A percentile compares a stretch with the other conserved stretches of the same genome.
phyloP scores from a whole-genome alignment of 2,797 vertebrate genomes.

The Oceanodroma leucorhoa region DNA sequence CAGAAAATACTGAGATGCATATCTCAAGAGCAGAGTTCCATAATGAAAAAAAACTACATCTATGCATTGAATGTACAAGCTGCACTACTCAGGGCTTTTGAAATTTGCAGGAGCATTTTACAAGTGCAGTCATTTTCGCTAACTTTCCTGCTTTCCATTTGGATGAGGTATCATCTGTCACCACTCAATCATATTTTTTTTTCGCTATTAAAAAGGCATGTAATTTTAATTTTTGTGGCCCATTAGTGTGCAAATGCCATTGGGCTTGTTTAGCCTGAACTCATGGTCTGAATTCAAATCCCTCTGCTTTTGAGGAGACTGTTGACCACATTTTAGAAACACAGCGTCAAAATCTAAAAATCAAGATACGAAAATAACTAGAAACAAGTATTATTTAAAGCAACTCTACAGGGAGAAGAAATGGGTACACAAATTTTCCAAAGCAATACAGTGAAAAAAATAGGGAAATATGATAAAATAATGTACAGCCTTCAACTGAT shows the following conservation, averaged over 20 bases:
- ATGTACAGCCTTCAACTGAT: background rate
- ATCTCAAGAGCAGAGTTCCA: background rate
- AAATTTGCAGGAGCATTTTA: background rate
- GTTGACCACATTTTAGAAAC: background rate
- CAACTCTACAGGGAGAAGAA: background rate
- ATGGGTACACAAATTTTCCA: background rate
- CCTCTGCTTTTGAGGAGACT: background rate
- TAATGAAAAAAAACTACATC: background rate
- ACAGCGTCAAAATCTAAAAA: background rate
- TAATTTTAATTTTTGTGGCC: slow-evolving; percentile 58
- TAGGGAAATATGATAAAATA: background rate
- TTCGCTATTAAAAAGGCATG: slow-evolving; percentile 40
- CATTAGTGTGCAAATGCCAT: slow-evolving; percentile 6
- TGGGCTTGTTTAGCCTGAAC: background rate
- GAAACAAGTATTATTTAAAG: background rate
- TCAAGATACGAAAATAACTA: background rate
- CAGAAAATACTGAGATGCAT: background rate
- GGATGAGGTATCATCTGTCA: slow-evolving; percentile 20
- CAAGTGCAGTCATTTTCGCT: background rate
- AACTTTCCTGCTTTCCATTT: background rate
- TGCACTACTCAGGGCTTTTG: background rate
- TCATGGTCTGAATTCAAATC: background rate
- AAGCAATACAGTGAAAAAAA: background rate
- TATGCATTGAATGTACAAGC: background rate
- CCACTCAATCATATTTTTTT: background rate